Evolutionary conservation across 1,140 invertebrate species (phyloP), one percentile per base, ranked within the genome.

Genomic region (Diploscapter pachys): DNA sequence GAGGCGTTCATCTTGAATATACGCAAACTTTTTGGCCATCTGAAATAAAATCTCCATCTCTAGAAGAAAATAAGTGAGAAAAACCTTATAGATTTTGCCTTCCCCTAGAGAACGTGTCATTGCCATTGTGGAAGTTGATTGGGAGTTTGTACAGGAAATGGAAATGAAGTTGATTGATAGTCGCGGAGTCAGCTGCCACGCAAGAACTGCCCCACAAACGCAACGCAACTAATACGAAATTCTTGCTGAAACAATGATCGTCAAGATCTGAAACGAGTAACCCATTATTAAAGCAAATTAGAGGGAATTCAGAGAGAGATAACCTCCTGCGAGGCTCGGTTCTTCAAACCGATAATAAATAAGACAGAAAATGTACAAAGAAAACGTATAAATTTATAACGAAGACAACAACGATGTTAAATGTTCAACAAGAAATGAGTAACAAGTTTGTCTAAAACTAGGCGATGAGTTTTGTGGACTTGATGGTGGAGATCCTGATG

Each of bases 401-500:
- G 73, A 48, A n/a, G 6, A 9, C 31, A 74, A 76, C 70, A 6
- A 76, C 49, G 73, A 74, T 31, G 73, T 73, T 31, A 50, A 52
- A 52, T 53, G 51, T n/a, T 31, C 49, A 75, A 74, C 31, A 13
- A 54, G 13, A 65, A 75, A 59, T 5, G 9, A 78, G 54, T 73
- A 67, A 76, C 52, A n/a, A 51, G 55, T n/a, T 31, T 6, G 8
- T 9, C 48, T 65, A n/a, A 53, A n/a, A 74, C 57, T 75, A 78
- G n/a, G 77, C 77, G 55, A 76, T 78, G 54, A 78, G 77, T 48
- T 78, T 78, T 51, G 59, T 74, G 9, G 73, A 76, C 50, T 77
- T 78, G 66, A 78, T 72, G n/a, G 74, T 78, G 3, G 68, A 65
- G 8, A 66, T 74, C n/a, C 77, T 68, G 54, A 78, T 78, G 55